Conservation (phyloP, 2,113 vertebrate species). For the Fulmarus glacialis region DNA sequence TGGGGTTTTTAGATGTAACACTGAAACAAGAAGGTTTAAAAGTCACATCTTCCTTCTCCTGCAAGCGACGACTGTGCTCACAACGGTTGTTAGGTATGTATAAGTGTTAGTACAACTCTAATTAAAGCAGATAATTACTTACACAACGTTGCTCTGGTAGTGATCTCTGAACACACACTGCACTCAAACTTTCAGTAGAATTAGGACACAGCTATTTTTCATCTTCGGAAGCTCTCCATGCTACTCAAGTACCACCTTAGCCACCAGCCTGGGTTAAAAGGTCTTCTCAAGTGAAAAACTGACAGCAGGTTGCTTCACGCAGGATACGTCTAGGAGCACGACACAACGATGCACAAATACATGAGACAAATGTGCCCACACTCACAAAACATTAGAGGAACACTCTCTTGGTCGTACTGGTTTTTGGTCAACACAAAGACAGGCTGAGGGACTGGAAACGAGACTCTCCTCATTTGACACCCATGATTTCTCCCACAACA, state of each 20-base stretch:
- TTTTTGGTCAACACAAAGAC: not conserved
- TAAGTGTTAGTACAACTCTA: not conserved
- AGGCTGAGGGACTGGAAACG: not conserved
- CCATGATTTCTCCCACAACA: not conserved
- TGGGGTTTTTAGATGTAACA: not conserved
- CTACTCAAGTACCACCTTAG: not conserved
- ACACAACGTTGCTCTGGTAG: not conserved
- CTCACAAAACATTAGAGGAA: not conserved
- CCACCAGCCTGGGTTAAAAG: not conserved
- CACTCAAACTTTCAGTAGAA: not conserved
- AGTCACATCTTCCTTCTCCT: not conserved
- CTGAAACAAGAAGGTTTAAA: not conserved
- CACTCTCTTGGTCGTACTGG: accelerated
- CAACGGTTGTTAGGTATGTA: not conserved
- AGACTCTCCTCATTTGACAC: not conserved
- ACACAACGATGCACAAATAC: accelerated
- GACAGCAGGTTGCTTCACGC: not conserved
- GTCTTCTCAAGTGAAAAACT: not conserved
- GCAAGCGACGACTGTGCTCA: not conserved
- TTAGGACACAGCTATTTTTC: not conserved
- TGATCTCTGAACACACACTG: not conserved
- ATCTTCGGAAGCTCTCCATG: not conserved
- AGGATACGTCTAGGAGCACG: not conserved
- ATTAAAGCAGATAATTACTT: not conserved
- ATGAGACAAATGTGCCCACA: not conserved